Evolutionary conservation across 2,113 vertebrate genomes (phyloP), one percentile per base, ranked within the genome.

Genomic region (Hyaena hyaena): DNA sequence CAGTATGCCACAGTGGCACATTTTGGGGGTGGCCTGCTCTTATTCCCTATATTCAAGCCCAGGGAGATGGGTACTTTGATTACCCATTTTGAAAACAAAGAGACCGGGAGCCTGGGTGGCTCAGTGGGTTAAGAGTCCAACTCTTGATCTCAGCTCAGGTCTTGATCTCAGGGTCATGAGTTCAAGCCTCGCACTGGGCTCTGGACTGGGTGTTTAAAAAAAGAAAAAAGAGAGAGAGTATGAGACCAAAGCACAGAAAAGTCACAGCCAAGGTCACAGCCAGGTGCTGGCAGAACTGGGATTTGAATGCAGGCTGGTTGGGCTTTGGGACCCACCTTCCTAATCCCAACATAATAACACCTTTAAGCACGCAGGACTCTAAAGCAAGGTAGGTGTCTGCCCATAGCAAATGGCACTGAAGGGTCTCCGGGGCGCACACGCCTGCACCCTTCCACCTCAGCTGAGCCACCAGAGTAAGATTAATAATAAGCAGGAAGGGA

Each of bases 351-450:
- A 10, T 7, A 15, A 0, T 15, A 15, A 23, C 55, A 48, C 33
- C 45, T n/a, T 26, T 21, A 24, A 26, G 63, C 12, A 63, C 0
- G 9, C 14, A 17, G 4, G 12, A 0, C 10, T n/a, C 53, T 48
- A 45, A 61, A 48, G 73, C 9, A 10, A 28, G 23, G 88, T 8
- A 10, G 26, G 2, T 1, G 3, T 45, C 4, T 73, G 21, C 43
- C 33, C 21, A 6, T 7, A 23, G 24, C 48, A 55, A 80, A 87
- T 69, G 9, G n/a, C 19, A 7, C 7, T 10, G 53, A 0, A 0
- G 4, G 15, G 35, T 7, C 17, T 4, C 1, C 2, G 0, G 0
- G 0, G n/a, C 5, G 2, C 28, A 31, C 24, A 55, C 19, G 15
- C 35, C 15, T 1, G 10, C 0, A 28, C 0, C 4, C 10, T 10